These are phyloP conservation scores for Xenentodon cancila DNA, from an alignment of 2,797 vertebrate species.

Conservation along the genomic window DNA sequence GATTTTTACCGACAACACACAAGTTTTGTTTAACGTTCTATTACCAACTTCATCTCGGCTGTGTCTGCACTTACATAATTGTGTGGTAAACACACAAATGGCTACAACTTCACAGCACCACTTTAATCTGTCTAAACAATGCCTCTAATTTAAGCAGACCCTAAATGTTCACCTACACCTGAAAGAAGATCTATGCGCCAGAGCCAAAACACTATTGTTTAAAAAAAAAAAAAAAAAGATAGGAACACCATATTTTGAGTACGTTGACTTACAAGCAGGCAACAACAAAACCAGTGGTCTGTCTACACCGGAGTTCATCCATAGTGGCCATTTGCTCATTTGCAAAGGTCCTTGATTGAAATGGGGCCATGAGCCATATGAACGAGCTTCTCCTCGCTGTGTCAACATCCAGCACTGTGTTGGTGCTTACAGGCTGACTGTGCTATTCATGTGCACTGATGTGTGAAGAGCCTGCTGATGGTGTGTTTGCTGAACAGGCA, in stretches of 20 bases:
- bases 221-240: too few relatives aligned
- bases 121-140: conserved; percentile 19
- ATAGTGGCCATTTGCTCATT: conserved; percentile 63
- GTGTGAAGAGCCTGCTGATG: conserved; percentile 82
- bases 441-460: conserved; percentile 83
- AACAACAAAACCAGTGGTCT: conserved; percentile 34
- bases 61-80: neutral
- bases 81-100: conserved; percentile 11
- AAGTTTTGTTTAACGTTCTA: conserved; percentile 25
- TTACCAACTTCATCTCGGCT: conserved; percentile 1
- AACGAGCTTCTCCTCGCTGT: conserved; percentile 72
- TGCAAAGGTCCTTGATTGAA: conserved; percentile 77
- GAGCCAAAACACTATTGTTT: conserved; percentile 35
- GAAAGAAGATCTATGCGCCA: conserved; percentile 25
- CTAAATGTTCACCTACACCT: conserved; percentile 5
- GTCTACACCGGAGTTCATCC: conserved; percentile 37
- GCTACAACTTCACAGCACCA: conserved; percentile 8
- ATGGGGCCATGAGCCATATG: conserved; percentile 61
- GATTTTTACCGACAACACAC: neutral
- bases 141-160: conserved; percentile 14
- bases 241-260: conserved; percentile 18
- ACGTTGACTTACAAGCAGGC: conserved; percentile 22
- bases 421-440: conserved; percentile 79
- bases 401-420: conserved; percentile 76
- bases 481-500: conserved; percentile 83